Base-by-base conservation (phyloP, 2,113 vertebrate genomes). In the Crotalus helleri region DNA sequence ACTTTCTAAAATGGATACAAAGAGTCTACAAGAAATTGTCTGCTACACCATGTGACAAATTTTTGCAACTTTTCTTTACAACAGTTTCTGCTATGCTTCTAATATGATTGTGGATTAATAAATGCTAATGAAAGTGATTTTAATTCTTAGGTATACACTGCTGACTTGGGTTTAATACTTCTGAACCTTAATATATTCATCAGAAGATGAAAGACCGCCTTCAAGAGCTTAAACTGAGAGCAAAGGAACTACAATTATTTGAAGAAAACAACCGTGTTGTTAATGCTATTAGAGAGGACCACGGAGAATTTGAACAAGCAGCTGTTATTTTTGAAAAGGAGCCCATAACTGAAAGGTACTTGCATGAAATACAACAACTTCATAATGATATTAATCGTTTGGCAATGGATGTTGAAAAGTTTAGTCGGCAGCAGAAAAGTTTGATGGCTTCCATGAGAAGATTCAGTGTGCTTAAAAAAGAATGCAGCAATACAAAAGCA, bases 391-490 rank as follows among this genome's bases (percentile, higher is more conserved):
- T 99, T 90, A 97, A 97, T 13, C 96, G 95, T 5, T 97, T 99
- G 93, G 98, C 98, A 49, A 97, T 96, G 0, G 98, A 98, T 96
- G 98, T 99, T 91, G 96, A 95, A 24, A 98, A 97, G 88, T 98
- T 99, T 96, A 98, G 98, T 93, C 98, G 99, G 86, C 98, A 99
- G 95, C 98, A 99, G 91, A 98, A 98, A 95, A 98, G 95, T 69
- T 96, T 99, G 1, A 94, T 99, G 90, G 98, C 98, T 87, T 98
- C 98, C 4, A 99, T 99, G 98, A 98, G 98, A 91, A 98, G 99
- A 12, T 99, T 99, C 96, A 99, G 99, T 19, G 96, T 99, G 93
- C 98, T 99, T 94, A 99, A 99, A 94, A 99, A 98, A 96, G 99
- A 99, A 91, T 98, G 98, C 88, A 98, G 97, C 93, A 94, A 98